Evolutionary conservation across 2,888 invertebrate genomes (phyloP).

Genomic region (Leptopilina myrica): DNA sequence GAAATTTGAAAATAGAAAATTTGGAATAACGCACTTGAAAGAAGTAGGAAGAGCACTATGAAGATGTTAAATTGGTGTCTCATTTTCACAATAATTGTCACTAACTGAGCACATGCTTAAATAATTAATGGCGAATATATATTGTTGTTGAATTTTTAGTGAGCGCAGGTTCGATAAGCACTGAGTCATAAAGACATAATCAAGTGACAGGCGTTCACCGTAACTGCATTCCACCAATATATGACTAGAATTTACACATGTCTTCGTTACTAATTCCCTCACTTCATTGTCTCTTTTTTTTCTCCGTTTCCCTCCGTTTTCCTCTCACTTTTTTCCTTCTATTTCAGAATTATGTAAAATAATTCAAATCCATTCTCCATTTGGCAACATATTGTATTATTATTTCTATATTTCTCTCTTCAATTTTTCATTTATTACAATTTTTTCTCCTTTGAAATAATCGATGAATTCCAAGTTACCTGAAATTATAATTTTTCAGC

Average conservation of each 20-base stretch:
- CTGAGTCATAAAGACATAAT: conserved; percentile 5
- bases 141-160: background rate
- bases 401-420: background rate
- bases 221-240: conserved; percentile 8
- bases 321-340: background rate
- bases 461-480: too few relatives aligned
- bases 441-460: too few relatives aligned
- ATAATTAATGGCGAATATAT: background rate
- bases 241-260: conserved; percentile 14
- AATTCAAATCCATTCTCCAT: background rate
- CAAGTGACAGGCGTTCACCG: background rate
- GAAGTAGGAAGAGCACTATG: background rate
- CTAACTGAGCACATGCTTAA: conserved; percentile 13
- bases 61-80: background rate
- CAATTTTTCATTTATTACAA: background rate
- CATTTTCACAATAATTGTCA: conserved; percentile 4
- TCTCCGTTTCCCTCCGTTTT: too few relatives aligned
- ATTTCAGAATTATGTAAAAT: background rate
- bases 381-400: background rate
- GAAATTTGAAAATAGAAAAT: background rate
- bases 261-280: background rate
- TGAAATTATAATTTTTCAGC: too few relatives aligned
- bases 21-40: background rate
- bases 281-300: background rate
- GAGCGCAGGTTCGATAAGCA: conserved; percentile 16